Percentiles rank a stretch among this genome's conserved stretches.
Conservation (phyloP, 2,888 invertebrate species). For the Cephus sareptanus region DNA sequence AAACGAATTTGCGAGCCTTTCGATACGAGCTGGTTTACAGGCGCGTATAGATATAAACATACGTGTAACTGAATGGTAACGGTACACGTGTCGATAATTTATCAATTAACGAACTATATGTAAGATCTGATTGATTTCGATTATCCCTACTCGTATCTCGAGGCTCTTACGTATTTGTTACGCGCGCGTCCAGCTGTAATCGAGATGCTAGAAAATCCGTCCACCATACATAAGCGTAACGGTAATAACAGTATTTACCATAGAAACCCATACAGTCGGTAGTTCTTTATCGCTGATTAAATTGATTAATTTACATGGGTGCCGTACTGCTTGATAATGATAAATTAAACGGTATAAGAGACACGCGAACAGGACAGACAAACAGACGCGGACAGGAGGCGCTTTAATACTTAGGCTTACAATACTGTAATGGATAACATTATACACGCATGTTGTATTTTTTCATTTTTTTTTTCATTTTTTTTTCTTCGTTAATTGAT, state of each 20-base stretch:
- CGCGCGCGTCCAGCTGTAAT: neutral
- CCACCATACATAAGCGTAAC: neutral
- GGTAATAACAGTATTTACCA: neutral
- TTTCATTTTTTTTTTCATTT: conserved; percentile 12
- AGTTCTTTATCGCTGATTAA: neutral
- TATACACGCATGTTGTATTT: conserved; percentile 40
- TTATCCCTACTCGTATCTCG: neutral
- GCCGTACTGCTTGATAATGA: neutral
- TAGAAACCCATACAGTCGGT: neutral
- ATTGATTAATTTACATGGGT: neutral
- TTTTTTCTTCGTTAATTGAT: conserved; percentile 24
- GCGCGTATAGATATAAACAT: neutral
- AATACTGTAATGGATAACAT: conserved; percentile 58
- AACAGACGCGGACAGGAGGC: conserved; percentile 44
- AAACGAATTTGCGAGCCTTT: neutral
- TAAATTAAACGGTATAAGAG: conserved; percentile 33
- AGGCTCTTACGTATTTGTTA: neutral
- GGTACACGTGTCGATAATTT: neutral
- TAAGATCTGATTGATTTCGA: neutral
- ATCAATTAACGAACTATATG: neutral
- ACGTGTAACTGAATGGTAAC: neutral
- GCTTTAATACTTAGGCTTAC: conserved; percentile 56
- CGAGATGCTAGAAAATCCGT: neutral
- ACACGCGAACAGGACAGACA: conserved; percentile 40
- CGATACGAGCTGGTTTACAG: neutral